These are phyloP conservation scores for Helicoverpa armigera DNA, from an alignment of 1,140 invertebrate genomes.

Conservation along the genomic window DNA sequence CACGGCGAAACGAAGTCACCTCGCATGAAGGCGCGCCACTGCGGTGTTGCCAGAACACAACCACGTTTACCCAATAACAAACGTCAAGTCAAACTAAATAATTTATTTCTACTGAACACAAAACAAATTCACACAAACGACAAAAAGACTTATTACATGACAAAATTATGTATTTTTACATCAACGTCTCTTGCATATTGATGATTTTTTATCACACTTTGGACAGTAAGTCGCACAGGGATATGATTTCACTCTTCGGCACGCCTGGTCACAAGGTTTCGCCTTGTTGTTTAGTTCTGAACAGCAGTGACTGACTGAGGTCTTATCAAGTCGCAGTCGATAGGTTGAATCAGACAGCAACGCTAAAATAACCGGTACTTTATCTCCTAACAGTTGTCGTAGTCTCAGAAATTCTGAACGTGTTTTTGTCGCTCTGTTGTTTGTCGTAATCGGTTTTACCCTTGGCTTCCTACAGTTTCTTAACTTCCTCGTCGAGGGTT, in stretches of 20 bases:
- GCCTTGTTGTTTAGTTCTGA: conserved; percentile 26
- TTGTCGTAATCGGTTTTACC: conserved; percentile 6
- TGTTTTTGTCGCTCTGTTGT: conserved; percentile 24
- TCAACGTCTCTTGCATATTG: conserved; percentile 13
- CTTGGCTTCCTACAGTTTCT: conserved; percentile 24
- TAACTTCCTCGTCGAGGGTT: conserved; percentile 39
- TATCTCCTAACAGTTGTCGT: conserved; percentile 55
- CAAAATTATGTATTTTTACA: background rate
- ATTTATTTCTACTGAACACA: conserved; percentile 24
- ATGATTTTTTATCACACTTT: conserved; percentile 57
- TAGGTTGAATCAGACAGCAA: conserved; percentile 39
- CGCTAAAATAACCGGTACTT: conserved; percentile 59
- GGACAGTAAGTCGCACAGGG: conserved; percentile 62
- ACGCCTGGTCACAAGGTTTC: conserved; percentile 37
- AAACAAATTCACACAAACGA: conserved; percentile 11
- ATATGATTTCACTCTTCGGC: conserved; percentile 55
- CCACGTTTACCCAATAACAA: conserved; percentile 57
- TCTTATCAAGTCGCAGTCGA: conserved; percentile 16
- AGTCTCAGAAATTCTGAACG: conserved; percentile 47
- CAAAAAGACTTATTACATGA: background rate
- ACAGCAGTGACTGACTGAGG: conserved; percentile 29
- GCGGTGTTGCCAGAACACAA: conserved; percentile 70
- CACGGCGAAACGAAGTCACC: conserved; percentile 67
- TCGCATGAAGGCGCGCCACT: conserved; percentile 76
- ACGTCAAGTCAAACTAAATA: conserved; percentile 30